Conservation (phyloP, 1,140 invertebrate species). For the Lepidurus arcticus region DNA sequence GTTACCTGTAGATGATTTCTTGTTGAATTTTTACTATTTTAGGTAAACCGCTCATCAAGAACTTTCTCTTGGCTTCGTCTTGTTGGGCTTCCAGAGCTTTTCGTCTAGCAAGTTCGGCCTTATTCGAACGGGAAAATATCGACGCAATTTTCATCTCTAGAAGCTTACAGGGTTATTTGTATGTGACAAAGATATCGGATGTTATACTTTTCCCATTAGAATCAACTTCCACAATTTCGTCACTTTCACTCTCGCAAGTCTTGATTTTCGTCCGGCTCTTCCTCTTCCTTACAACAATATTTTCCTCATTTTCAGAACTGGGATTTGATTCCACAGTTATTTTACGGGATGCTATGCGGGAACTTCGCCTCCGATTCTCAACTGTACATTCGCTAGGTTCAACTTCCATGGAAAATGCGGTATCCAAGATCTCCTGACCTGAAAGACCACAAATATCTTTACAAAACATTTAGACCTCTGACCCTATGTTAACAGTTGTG, state of each 20-base stretch:
- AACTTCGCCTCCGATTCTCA: background rate
- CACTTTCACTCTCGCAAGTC: background rate
- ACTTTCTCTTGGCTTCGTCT: constrained; percentile 8
- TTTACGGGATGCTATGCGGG: background rate
- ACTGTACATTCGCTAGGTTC: background rate
- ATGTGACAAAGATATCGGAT: background rate
- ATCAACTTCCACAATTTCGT: background rate
- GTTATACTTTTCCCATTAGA: background rate
- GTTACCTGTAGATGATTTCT: background rate
- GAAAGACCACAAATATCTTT: background rate
- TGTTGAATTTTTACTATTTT: background rate
- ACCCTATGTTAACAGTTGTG: too few relatives aligned
- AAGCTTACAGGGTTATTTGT: background rate
- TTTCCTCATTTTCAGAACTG: background rate
- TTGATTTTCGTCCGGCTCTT: background rate
- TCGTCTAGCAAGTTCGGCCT: background rate
- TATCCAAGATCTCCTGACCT: background rate
- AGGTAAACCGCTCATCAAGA: background rate
- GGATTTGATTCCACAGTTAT: background rate
- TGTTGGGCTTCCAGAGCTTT: background rate
- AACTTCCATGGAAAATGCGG: background rate
- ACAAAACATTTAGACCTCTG: background rate
- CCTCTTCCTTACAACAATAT: background rate
- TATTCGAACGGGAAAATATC: background rate
- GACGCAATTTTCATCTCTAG: background rate